These are phyloP conservation scores for Paratilapia polleni DNA, from an alignment of 2,113 vertebrate species.

Conservation along the genomic window DNA sequence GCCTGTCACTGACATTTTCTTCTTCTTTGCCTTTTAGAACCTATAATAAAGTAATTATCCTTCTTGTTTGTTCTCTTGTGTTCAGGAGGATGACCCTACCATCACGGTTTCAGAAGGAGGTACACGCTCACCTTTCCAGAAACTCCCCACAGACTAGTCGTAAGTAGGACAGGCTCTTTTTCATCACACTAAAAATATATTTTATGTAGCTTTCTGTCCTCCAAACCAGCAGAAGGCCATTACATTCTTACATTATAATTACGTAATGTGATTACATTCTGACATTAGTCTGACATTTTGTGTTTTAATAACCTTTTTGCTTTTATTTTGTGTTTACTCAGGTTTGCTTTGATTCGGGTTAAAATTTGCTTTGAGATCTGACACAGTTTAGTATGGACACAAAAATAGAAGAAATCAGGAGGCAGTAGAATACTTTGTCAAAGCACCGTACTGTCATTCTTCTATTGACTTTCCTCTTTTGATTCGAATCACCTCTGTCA, in stretches of 20 bases:
- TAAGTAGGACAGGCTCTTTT: constrained; percentile 59
- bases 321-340: not conserved
- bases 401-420: not conserved
- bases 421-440: not conserved
- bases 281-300: not conserved
- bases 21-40: not conserved
- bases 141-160: constrained; percentile 71
- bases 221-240: not conserved
- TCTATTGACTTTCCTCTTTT: not conserved
- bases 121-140: constrained; percentile 79
- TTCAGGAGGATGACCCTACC: constrained; percentile 81
- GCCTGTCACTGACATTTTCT: not conserved
- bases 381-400: not conserved
- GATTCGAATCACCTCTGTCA: not conserved
- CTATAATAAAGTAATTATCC: not conserved
- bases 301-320: not conserved
- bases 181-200: constrained; percentile 9
- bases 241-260: accelerated
- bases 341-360: not conserved
- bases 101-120: constrained; percentile 81
- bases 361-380: no score
- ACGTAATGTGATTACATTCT: accelerated
- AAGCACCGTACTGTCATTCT: constrained; percentile 2
- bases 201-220: not conserved
- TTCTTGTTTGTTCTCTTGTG: constrained; percentile 18